Evolutionary conservation across 2,888 invertebrate genomes (phyloP), one percentile per base, ranked within the genome.

Genomic region (Tenthredo amoena): DNA sequence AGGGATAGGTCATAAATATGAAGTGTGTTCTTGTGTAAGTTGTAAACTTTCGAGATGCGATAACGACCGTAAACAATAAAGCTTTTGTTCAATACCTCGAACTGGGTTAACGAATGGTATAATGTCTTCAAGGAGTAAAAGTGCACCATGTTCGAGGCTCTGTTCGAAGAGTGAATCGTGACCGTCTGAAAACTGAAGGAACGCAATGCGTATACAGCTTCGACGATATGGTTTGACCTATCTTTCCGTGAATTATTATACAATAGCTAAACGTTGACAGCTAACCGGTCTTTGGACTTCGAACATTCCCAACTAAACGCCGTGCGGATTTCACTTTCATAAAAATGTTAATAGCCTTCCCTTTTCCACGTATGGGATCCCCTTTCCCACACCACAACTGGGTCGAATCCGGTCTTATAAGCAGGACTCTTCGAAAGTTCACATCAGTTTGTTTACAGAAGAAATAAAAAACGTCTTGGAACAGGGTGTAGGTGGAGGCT

Each of bases 341-440:
- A 74, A 74, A 74, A 74, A 43, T 43, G 43, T 43, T 40, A 40
- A 74, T 74, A 74, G 43, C 43, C 40, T 43, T 74, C n/a, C 43
- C 26, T 74, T 43, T 62, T 62, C 26, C 62, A 12, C 62, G 26
- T 62, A 62, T 62, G 26, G 62, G 3, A 62, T 34, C 1, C 34
- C 26, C 34, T 34, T 34, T 68, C 34, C 68, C 18, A 62, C 26
- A 43, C 12, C 0, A 9, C 15, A 40, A 21, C 21, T 40, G 40
- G 74, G 43, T 74, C 40, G 74, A 74, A 74, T 43, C 37, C 71
- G 37, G n/a, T 72, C 71, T 40, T n/a, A 74, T 7, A 21, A 21
- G 0, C 34, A 68, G 68, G 68, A 68, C 68, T 34, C 68, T 18
- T 65, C 15, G 68, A 68, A 34, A 68, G 68, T 68, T 68, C 34